Base-by-base conservation (phyloP, 2,888 invertebrate species). In the Brachypterus glaber region DNA sequence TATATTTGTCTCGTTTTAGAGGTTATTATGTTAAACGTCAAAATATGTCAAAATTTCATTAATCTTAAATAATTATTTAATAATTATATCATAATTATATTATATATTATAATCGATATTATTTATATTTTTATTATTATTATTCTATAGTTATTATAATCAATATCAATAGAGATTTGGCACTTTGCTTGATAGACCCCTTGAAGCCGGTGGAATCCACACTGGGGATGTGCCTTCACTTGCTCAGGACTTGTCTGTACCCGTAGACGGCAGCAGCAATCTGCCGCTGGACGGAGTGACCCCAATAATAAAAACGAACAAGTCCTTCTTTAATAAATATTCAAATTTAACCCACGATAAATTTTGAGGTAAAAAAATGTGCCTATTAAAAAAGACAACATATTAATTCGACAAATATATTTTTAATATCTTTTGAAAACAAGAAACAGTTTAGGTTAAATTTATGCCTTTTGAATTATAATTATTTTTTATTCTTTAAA, bases 401-500 rank as follows among this genome's bases (percentile, higher is more conserved):
- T 61, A 60, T 61, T 62, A 61, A 63, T 63, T 60, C 59, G 57
- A 60, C 55, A 60, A 62, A 60, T 61, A 60, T 62, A 60, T 61
- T 56, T 60, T 62, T 57, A 54, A 59, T 54, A 48, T 52, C 43
- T 44, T 44, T 44, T 43, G 43, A 37, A 46, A 39, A 39, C 35
- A 39, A 24, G 26, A 25, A 27, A 11, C 27, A 11, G 27, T 5
- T 27, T 27, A 4, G 12, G 11, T 27, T 27, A 4, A 27, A 27
- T 27, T 27, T 27, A 27, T 27, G 5, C 12, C 11, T 27, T 27
- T 27, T 27, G 27, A 11, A 27, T 27, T 27, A 13, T 27, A 27
- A 27, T 27, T 27, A 9, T 27, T 5, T 27, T 27, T 27, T 27
- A 27, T 11, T 27, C n/a, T n/a, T n/a, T n/a, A n/a, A n/a, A n/a